Evolutionary conservation across 2,113 vertebrate genomes (phyloP).

Genomic region (Jaculus jaculus): DNA sequence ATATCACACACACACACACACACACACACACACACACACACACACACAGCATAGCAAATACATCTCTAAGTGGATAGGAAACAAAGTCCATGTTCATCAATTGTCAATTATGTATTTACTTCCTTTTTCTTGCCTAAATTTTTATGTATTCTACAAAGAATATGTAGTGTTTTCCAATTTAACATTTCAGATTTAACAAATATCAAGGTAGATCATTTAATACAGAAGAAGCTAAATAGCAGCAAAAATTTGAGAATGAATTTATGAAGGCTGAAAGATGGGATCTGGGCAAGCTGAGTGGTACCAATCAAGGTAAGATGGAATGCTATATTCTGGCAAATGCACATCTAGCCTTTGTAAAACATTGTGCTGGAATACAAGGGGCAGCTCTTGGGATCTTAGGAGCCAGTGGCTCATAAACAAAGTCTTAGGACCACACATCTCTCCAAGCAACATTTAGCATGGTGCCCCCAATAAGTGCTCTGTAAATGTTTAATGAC

Average conservation of each 20-base stretch:
- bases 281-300: background rate
- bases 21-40: too few species aligned
- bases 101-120: background rate
- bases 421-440: background rate
- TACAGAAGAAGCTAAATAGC: background rate
- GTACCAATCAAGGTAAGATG: background rate
- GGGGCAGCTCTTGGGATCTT: background rate
- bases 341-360: background rate
- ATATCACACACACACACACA: too few species aligned
- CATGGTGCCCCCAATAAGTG: background rate
- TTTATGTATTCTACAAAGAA: background rate
- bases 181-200: constrained; percentile 30
- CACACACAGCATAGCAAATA: background rate
- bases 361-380: background rate
- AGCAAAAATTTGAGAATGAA: background rate
- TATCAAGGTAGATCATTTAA: background rate
- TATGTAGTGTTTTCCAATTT: background rate
- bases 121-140: background rate
- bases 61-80: background rate
- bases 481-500: constrained; percentile 54
- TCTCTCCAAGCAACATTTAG: background rate
- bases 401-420: background rate
- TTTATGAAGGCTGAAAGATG: background rate
- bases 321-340: background rate
- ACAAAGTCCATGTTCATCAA: background rate